Conservation (phyloP, 2,888 invertebrate species). For the Cephus nigrinus region DNA sequence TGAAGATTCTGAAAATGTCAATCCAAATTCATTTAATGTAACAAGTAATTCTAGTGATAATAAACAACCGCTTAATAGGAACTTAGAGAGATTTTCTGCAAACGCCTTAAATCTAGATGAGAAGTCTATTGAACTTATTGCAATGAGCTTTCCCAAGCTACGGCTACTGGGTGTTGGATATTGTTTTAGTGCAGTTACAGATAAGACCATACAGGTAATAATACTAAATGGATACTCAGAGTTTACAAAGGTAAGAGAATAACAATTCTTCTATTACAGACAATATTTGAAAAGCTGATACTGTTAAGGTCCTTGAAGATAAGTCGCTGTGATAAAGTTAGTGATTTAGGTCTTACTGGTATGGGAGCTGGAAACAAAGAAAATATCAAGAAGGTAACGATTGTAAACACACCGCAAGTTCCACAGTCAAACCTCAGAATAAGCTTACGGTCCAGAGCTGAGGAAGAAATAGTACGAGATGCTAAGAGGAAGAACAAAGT, state of each 20-base stretch:
- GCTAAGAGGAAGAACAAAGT: slow-evolving; percentile 75
- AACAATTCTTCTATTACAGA: slow-evolving; percentile 63
- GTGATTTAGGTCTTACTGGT: slow-evolving; percentile 79
- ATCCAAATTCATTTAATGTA: slow-evolving; percentile 18
- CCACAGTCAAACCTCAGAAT: slow-evolving; percentile 61
- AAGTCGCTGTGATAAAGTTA: slow-evolving; percentile 76
- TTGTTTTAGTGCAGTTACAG: slow-evolving; percentile 79
- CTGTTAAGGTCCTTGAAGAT: slow-evolving; percentile 72
- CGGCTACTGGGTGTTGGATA: slow-evolving; percentile 74
- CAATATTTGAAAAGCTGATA: slow-evolving; percentile 74
- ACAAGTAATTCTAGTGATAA: neutral
- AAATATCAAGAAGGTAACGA: slow-evolving; percentile 61
- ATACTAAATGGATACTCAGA: neutral
- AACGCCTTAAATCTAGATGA: slow-evolving; percentile 74
- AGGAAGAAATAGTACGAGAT: slow-evolving; percentile 77
- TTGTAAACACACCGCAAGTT: slow-evolving; percentile 4
- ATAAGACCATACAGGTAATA: slow-evolving; percentile 69
- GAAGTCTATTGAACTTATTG: slow-evolving; percentile 72
- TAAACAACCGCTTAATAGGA: slow-evolving; percentile 61
- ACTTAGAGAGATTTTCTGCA: slow-evolving; percentile 70
- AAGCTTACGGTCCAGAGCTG: slow-evolving; percentile 75
- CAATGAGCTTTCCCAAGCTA: slow-evolving; percentile 71
- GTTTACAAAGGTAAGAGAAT: neutral
- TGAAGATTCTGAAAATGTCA: slow-evolving; percentile 25
- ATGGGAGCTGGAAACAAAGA: slow-evolving; percentile 69